phyloP scores from a whole-genome alignment of 1,140 invertebrate genomes.

The Phymastichus coffea region DNA sequence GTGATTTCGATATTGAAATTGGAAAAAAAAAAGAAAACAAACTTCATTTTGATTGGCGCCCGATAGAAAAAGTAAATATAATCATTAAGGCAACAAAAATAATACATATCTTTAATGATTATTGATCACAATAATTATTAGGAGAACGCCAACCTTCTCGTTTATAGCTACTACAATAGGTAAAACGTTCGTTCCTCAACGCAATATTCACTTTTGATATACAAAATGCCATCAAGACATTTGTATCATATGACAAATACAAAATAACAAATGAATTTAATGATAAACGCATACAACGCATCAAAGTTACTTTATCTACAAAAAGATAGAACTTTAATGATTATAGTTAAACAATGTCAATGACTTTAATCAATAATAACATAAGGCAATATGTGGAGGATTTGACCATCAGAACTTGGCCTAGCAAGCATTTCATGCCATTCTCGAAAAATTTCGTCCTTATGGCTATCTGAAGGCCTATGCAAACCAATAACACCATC shows the following conservation, averaged over 20 bases:
- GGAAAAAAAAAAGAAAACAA: too few species aligned
- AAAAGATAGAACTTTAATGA: constrained; percentile 18
- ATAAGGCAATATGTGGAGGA: constrained; percentile 87
- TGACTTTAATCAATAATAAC: constrained; percentile 82
- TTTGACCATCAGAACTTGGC: constrained; percentile 69
- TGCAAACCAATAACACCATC: constrained; percentile 32
- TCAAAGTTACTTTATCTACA: constrained; percentile 18
- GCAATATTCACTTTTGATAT: constrained; percentile 12
- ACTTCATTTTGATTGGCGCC: too few species aligned
- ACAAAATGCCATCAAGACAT: constrained; percentile 25
- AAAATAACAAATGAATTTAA: constrained; percentile 24
- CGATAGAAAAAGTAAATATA: too few species aligned
- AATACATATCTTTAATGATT: constrained; percentile 30
- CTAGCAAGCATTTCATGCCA: constrained; percentile 78
- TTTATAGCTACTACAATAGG: constrained; percentile 5
- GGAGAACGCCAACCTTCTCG: constrained; percentile 18
- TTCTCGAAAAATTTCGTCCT: constrained; percentile 68
- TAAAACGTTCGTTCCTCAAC: constrained; percentile 11
- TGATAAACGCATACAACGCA: constrained; percentile 17
- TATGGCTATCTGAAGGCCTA: constrained; percentile 33
- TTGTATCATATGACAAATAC: constrained; percentile 27
- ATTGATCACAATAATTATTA: constrained; percentile 28
- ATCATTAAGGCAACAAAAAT: constrained; percentile 30
- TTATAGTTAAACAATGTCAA: constrained; percentile 29
- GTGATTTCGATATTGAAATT: too few species aligned